Evolutionary conservation across 2,797 vertebrate genomes (phyloP), one percentile per base, ranked within the genome.

Genomic region (Capromys pilorides): DNA sequence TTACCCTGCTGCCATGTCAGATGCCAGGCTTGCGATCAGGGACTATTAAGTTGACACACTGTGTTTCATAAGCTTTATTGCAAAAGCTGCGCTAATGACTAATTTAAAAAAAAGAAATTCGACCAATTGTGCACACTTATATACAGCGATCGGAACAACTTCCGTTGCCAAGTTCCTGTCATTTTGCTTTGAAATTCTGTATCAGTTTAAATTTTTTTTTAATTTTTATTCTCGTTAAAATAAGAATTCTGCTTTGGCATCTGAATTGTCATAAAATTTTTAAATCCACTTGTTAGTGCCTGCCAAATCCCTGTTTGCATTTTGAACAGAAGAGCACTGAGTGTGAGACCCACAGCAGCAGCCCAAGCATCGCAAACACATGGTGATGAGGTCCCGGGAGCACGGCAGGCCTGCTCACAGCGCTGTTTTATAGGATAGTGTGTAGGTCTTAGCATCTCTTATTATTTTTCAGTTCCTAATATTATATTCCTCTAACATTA

Each of bases 51-150:
- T 41, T 77, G 16, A 67, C 21, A 41, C 6, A 73, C 71, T 73
- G 45, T 93, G 22, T 71, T 88, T 91, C 84, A 78, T 24, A 39
- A 67, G 33, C 21, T 41, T 66, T 93, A 28, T 71, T 88, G 87
- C 84, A 83, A 36, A 39, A 67, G 21, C 83, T 71, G 9, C 24
- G 71, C 71, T 87, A 16, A 57, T 18, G 54, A 14, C 4, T 57
- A 57, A 57, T 16, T 57, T 51, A 51, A 11, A 51, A 10, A 10
- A 45, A 45, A 45, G 45, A 45, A 45, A 45, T 45, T 45, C 4
- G 51, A 54, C 11, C 51, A 12, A 54, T 54, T 57, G 14, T 18
- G 54, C 54, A 18, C 16, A 0, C 54, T 57, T 57, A 19, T 57
- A 14, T 18, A 57, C 5, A 14, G 54, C 18, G 16, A 57, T 57